A percentile compares a stretch with the other conserved stretches of the same genome.
Conservation (phyloP, 2,113 vertebrate species). For the Poeciliopsis prolifica region DNA sequence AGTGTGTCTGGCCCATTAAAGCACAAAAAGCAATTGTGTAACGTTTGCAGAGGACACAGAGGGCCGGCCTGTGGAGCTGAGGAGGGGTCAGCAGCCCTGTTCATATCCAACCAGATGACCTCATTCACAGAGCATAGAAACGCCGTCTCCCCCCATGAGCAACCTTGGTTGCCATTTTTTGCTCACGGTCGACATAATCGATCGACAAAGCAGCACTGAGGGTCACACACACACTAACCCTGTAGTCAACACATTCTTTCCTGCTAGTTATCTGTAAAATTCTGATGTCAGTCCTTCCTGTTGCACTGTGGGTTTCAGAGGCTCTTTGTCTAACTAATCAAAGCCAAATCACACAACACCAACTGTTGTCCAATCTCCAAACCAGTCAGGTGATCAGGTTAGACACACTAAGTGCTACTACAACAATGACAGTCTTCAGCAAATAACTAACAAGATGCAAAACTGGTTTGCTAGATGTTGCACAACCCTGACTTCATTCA, state of each 20-base stretch:
- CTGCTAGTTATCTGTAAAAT: constrained; percentile 43
- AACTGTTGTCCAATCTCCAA: constrained; percentile 60
- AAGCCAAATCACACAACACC: constrained; percentile 60
- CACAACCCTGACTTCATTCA: constrained; percentile 19
- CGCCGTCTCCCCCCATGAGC: constrained; percentile 44
- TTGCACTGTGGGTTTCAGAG: constrained; percentile 46
- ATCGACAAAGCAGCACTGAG: constrained; percentile 41
- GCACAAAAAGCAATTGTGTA: constrained; percentile 73
- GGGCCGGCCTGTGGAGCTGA: constrained; percentile 42
- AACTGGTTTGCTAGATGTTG: constrained; percentile 8
- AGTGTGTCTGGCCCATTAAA: constrained; percentile 55
- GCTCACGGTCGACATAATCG: constrained; percentile 56
- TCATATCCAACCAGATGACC: constrained; percentile 73
- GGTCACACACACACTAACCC: constrained; percentile 43
- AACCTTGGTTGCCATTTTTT: constrained; percentile 44
- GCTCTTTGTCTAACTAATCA: constrained; percentile 68
- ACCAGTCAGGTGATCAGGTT: constrained; percentile 53
- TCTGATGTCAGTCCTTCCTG: constrained; percentile 45
- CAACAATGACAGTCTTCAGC: constrained; percentile 33
- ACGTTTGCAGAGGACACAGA: constrained; percentile 46
- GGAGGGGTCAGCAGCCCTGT: constrained; percentile 64
- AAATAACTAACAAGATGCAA: constrained; percentile 18
- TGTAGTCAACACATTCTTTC: constrained; percentile 42
- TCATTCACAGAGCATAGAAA: constrained; percentile 78
- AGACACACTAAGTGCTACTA: constrained; percentile 42